A percentile compares a stretch with the other conserved stretches of the same genome.
Evolutionary conservation across 64 coral and sea anemone species (phyloP).

Genomic region (Stylophora pistillata): DNA sequence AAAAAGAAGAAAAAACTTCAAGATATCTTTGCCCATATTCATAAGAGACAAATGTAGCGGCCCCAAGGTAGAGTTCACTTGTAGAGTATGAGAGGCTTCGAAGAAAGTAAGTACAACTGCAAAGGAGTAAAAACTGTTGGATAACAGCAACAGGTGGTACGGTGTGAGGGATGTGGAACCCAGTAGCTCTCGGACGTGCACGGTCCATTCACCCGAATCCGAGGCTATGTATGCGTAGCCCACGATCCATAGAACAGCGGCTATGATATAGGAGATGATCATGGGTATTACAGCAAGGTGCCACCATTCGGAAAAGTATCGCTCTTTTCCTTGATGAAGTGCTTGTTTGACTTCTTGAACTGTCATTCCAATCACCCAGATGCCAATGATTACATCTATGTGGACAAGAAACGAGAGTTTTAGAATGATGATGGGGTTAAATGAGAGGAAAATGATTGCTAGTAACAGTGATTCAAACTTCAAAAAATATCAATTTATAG

Average conservation of each 20-base stretch:
- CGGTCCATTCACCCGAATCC: neutral
- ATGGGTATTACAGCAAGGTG: constrained; percentile 60
- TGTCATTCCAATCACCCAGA: constrained; percentile 69
- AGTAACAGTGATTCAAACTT: too few relatives aligned
- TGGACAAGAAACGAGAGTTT: neutral
- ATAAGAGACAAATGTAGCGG: constrained; percentile 74
- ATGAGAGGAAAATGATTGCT: too few relatives aligned
- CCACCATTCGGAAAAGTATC: constrained; percentile 68
- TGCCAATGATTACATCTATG: constrained; percentile 60
- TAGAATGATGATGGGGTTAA: too few relatives aligned
- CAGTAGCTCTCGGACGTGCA: neutral
- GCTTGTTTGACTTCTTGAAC: constrained; percentile 80
- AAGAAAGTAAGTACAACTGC: constrained; percentile 53
- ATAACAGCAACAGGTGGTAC: constrained; percentile 56
- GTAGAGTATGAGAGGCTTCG: constrained; percentile 44
- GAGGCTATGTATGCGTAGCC: constrained; percentile 36
- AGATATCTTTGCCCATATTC: constrained; percentile 67
- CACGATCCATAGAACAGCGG: constrained; percentile 58
- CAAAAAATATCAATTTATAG: too few relatives aligned
- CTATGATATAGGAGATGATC: constrained; percentile 49
- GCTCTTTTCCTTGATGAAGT: constrained; percentile 38
- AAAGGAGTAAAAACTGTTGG: constrained; percentile 72
- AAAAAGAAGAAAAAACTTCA: constrained; percentile 69
- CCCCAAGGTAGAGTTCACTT: constrained; percentile 57
- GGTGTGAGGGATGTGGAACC: constrained; percentile 6